Evolutionary conservation across 2,888 invertebrate genomes (phyloP).

Genomic region (Synergus umbraculus): DNA sequence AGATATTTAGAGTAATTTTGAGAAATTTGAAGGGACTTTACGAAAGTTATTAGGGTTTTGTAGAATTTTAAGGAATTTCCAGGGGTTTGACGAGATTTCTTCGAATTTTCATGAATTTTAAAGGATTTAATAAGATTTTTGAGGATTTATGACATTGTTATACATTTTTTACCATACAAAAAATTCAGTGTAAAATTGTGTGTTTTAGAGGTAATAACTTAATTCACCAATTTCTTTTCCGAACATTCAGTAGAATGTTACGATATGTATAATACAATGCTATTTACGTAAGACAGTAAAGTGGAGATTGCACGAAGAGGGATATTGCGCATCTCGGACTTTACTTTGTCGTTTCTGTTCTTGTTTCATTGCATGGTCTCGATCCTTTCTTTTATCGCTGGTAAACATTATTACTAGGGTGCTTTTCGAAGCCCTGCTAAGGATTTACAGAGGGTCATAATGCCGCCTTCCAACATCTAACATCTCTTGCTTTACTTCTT

Average conservation of each 20-base stretch:
- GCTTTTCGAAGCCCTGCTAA: conserved; percentile 44
- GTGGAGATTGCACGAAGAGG: conserved; percentile 54
- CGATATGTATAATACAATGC: conserved; percentile 31
- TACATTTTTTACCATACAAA: too few species aligned
- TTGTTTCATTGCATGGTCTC: conserved; percentile 43
- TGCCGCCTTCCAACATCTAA: conserved; percentile 11
- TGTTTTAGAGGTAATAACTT: conserved; percentile 13
- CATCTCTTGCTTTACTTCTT: conserved; percentile 30
- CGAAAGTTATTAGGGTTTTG: too few species aligned
- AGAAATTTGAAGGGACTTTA: too few species aligned
- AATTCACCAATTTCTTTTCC: conserved; percentile 22
- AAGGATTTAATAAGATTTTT: too few species aligned
- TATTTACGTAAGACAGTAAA: conserved; percentile 63
- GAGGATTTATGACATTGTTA: too few species aligned
- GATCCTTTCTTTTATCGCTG: conserved; percentile 54
- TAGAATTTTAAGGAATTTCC: too few species aligned
- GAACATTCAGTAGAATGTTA: not conserved
- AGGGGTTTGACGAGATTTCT: too few species aligned
- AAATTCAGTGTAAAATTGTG: not conserved
- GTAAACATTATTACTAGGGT: conserved; percentile 51
- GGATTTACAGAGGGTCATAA: conserved; percentile 41
- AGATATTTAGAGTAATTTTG: too few species aligned
- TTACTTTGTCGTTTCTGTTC: conserved; percentile 35
- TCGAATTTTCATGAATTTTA: too few species aligned
- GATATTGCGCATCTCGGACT: conserved; percentile 32